These are phyloP conservation scores for Holcopasites calliopsidis DNA, from an alignment of 1,140 invertebrate species.

Conservation along the genomic window DNA sequence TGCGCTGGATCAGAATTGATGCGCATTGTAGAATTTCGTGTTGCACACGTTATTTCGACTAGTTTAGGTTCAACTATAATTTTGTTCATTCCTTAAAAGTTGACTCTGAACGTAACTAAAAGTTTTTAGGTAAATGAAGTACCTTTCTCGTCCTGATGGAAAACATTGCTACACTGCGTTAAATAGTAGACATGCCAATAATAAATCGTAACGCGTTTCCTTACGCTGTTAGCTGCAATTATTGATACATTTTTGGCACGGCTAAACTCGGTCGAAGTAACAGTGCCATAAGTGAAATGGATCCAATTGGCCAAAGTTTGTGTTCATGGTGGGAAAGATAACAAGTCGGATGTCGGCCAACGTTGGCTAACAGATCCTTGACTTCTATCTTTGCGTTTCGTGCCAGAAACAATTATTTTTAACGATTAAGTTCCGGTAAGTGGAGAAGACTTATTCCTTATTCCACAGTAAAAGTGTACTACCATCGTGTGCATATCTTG, in stretches of 20 bases:
- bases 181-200: too few species aligned
- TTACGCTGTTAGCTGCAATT: neutral
- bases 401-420: slow-evolving; percentile 62
- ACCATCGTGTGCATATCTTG: neutral
- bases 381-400: slow-evolving; percentile 39
- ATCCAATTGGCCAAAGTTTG: slow-evolving; percentile 20
- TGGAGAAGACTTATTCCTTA: neutral
- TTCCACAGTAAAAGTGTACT: neutral
- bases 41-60: too few species aligned
- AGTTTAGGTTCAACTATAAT: too few species aligned
- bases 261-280: neutral
- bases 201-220: neutral
- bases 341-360: slow-evolving; percentile 32
- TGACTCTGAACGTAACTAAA: too few species aligned
- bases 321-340: slow-evolving; percentile 36
- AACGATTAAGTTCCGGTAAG: slow-evolving; percentile 52
- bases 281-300: slow-evolving; percentile 15
- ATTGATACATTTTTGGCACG: slow-evolving; percentile 27
- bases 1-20: too few species aligned
- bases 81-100: too few species aligned
- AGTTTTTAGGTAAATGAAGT: too few species aligned
- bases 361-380: slow-evolving; percentile 20
- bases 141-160: too few species aligned
- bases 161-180: too few species aligned
- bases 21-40: too few species aligned